A percentile compares a stretch with the other conserved stretches of the same genome.
phyloP scores from a whole-genome alignment of 1,140 invertebrate genomes.

The Tribolium madens region DNA sequence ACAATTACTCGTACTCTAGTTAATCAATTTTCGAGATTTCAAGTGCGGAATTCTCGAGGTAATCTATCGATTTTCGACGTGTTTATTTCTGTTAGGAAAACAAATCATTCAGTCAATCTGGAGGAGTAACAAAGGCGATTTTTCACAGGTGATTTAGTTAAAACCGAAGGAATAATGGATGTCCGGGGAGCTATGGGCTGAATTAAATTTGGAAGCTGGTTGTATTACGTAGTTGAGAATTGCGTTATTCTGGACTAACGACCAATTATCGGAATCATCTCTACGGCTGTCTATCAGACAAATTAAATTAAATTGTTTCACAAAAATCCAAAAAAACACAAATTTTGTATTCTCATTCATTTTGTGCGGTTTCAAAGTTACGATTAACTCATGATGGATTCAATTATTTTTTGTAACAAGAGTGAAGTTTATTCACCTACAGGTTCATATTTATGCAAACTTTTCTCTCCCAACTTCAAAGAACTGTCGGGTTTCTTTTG shows the following conservation, averaged over 20 bases:
- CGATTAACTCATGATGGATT: not conserved
- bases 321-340: not conserved
- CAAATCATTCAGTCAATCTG: conserved; percentile 57
- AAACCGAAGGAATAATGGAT: conserved; percentile 58
- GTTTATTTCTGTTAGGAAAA: conserved; percentile 52
- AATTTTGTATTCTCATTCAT: not conserved
- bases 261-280: conserved; percentile 56
- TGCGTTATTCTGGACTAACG: conserved; percentile 53
- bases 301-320: too few species aligned
- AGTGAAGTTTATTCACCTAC: conserved; percentile 4
- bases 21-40: conserved; percentile 23
- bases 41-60: conserved; percentile 24
- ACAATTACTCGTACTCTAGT: not conserved
- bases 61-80: conserved; percentile 47
- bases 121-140: conserved; percentile 55
- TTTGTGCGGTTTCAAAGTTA: too few species aligned
- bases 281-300: too few species aligned
- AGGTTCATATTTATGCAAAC: conserved; percentile 32
- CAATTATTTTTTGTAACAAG: not conserved
- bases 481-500: conserved; percentile 23
- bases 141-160: conserved; percentile 61
- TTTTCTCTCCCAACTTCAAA: conserved; percentile 9
- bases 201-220: conserved; percentile 51
- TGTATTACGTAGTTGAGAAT: conserved; percentile 39
- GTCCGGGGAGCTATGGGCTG: conserved; percentile 49